These are phyloP conservation scores for Deilephila elpenor DNA, from an alignment of 2,888 invertebrate genomes.

Conservation along the genomic window DNA sequence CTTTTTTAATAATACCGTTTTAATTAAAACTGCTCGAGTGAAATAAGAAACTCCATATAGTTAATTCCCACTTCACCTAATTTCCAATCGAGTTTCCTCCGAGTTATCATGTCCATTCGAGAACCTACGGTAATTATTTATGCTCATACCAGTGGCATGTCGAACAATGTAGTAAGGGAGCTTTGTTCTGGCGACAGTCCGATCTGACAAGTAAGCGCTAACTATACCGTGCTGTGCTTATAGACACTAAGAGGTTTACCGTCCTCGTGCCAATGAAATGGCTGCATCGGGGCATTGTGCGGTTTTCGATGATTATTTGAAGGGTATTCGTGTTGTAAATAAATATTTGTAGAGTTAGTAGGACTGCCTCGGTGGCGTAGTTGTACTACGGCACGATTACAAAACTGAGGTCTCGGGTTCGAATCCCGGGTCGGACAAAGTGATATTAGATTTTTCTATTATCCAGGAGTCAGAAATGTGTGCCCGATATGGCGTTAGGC, in stretches of 20 bases:
- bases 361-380: too few species aligned
- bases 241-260: slow-evolving; percentile 15
- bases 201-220: slow-evolving; percentile 23
- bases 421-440: too few species aligned
- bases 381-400: too few species aligned
- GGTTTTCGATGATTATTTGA: not conserved
- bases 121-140: slow-evolving; percentile 14
- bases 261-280: not conserved
- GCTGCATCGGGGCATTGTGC: not conserved
- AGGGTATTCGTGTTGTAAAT: too few species aligned
- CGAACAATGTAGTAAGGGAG: slow-evolving; percentile 22
- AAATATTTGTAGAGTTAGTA: too few species aligned
- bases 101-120: not conserved
- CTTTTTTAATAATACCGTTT: too few species aligned
- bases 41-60: too few species aligned
- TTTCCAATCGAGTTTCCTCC: not conserved
- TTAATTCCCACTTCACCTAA: not conserved
- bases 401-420: too few species aligned
- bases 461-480: too few species aligned
- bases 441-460: too few species aligned
- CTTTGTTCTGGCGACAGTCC: slow-evolving; percentile 21
- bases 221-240: slow-evolving; percentile 1
- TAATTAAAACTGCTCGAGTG: too few species aligned
- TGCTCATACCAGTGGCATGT: slow-evolving; percentile 20
- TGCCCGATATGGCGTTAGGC: too few species aligned